Evolutionary conservation across 2,797 vertebrate species (phyloP).

Genomic region (Hirundo rustica): DNA sequence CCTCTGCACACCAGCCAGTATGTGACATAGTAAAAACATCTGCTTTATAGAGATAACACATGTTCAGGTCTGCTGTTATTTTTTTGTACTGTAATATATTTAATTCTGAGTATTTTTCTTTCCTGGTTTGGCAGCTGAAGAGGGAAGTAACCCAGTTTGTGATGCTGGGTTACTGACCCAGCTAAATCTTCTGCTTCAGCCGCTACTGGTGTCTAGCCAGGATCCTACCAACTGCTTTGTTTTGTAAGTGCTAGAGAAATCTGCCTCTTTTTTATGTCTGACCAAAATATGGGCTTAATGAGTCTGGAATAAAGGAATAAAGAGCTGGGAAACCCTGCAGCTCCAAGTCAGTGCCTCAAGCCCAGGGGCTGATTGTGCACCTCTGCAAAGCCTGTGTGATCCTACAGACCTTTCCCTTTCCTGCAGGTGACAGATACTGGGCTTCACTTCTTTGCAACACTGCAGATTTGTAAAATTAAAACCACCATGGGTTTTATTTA

Average conservation of each 20-base stretch:
- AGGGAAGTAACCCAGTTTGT: neutral
- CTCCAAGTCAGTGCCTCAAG: neutral
- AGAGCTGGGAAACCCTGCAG: neutral
- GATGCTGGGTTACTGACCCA: neutral
- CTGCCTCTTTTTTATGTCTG: neutral
- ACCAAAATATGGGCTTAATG: neutral
- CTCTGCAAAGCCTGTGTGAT: neutral
- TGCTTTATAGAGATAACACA: slow-evolving; percentile 32
- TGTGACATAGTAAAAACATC: slow-evolving; percentile 16
- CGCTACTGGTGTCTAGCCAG: neutral
- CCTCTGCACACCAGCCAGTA: neutral
- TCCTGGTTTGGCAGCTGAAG: neutral
- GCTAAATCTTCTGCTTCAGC: neutral
- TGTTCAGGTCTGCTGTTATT: neutral
- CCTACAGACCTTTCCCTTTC: neutral
- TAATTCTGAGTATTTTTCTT: neutral
- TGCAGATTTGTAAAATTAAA: neutral
- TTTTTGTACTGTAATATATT: neutral
- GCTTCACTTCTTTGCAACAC: neutral
- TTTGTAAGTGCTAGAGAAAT: neutral
- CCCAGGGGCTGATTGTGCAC: neutral
- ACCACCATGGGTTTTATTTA: neutral
- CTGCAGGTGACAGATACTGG: neutral
- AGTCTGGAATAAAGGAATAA: neutral
- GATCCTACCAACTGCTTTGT: neutral